Base-by-base conservation (phyloP, 2,797 vertebrate species). In the Vespertilio murinus region DNA sequence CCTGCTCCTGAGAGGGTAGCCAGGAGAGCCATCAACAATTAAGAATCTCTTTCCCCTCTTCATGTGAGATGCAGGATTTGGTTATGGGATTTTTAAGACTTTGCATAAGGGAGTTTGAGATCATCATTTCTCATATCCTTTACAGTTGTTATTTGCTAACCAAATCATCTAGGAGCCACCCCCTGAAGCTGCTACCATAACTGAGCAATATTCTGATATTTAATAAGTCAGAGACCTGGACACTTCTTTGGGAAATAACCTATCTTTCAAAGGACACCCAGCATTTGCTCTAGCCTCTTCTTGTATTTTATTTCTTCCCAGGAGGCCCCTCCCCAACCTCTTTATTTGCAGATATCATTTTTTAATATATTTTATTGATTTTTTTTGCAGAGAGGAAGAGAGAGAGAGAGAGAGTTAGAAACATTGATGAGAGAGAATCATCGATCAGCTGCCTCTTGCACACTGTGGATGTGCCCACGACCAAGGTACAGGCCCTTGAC, bases 241-340 rank as follows among this genome's bases (percentile, higher is more conserved):
- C 9, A 49, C 20, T 81, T 74, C n/a, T 14, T 28, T 35, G 23
- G 77, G 13, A 96, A 95, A 91, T 65, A 83, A 89, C 86, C 11
- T 93, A 8, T 83, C 47, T 85, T 91, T 38, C 71, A 54, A 84
- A 96, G 92, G 92, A 88, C 8, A 92, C 42, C 14, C 4, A 33
- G 14, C 23, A 18, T 81, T 78, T 74, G 9, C 45, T 45, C 88
- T 84, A 47, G 12, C 0, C 11, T 8, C 22, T 82, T 82, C 22
- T 52, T 88, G 56, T n/a, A 88, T 81, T 92, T 67, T 90, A 87
- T 84, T 92, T 80, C 59, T 88, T 80, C 94, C 86, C 49, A 22
- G 7, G 38, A 87, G 81, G 87, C 20, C 8, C 14, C 30, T 28
- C 54, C 30, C n/a, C 30, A 23, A 35, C 13, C 23, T 92, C 35